These are phyloP conservation scores for Hippolais icterina DNA, from an alignment of 2,113 vertebrate species.

Conservation along the genomic window DNA sequence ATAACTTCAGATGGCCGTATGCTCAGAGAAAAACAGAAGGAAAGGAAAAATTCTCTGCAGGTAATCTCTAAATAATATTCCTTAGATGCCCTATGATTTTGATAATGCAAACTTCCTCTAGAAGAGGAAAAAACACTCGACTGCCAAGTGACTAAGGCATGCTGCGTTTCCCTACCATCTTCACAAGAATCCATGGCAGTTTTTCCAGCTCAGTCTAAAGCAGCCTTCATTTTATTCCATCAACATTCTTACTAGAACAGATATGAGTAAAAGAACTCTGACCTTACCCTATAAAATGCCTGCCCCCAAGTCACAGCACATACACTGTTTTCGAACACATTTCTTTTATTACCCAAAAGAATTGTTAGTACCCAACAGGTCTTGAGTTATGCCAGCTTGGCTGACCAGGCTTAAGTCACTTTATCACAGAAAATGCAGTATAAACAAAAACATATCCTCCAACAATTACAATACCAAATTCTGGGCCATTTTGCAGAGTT, in stretches of 20 bases:
- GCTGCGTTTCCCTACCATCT: not conserved
- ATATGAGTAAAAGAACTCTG: not conserved
- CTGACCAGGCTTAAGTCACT: not conserved
- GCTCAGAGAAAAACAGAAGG: not conserved
- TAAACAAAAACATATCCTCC: not conserved
- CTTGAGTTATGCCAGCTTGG: not conserved
- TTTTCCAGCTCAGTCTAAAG: not conserved
- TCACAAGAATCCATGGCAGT: not conserved
- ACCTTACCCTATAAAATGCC: conserved; percentile 36
- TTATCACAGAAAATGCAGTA: not conserved
- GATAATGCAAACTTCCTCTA: not conserved
- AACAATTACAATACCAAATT: not conserved
- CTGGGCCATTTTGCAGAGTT: not conserved
- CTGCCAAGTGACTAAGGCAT: not conserved
- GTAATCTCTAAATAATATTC: not conserved
- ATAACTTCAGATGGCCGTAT: not conserved
- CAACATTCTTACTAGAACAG: not conserved
- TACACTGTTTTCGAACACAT: not conserved
- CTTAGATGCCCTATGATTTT: not conserved
- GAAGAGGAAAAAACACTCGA: not conserved
- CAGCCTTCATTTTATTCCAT: not conserved
- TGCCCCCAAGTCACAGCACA: not conserved
- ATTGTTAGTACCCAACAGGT: not conserved
- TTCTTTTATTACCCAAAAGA: conserved; percentile 18
- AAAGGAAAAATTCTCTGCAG: not conserved